These are phyloP conservation scores for Dromiciops gliroides DNA, from an alignment of 2,113 vertebrate species.

Conservation along the genomic window DNA sequence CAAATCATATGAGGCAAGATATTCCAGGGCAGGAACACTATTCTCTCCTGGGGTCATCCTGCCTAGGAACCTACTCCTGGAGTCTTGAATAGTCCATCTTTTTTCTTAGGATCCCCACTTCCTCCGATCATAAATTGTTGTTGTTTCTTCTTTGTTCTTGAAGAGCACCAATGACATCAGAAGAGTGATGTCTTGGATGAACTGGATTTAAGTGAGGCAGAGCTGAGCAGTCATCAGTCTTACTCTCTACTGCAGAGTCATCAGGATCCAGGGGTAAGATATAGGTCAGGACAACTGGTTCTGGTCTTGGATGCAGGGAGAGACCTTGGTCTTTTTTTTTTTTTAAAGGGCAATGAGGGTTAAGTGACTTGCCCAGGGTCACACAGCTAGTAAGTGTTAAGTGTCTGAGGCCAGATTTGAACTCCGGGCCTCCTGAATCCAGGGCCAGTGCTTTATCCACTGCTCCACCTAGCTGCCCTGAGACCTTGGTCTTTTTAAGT, in stretches of 20 bases:
- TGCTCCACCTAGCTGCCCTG: too few species aligned
- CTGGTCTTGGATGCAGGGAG: neutral
- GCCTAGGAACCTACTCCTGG: neutral
- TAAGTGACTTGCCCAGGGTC: too few species aligned
- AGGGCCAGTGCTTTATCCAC: too few species aligned
- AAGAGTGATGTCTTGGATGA: neutral
- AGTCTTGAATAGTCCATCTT: neutral
- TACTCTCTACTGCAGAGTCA: neutral
- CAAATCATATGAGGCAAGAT: neutral
- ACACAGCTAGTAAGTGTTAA: too few species aligned
- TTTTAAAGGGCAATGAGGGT: too few species aligned
- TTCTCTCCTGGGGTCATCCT: neutral
- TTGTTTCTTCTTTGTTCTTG: neutral
- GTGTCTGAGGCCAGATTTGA: too few species aligned
- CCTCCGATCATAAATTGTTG: neutral
- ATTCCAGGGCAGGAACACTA: neutral
- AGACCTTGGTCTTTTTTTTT: neutral
- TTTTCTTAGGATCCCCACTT: neutral
- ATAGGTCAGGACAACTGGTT: neutral
- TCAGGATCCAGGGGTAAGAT: neutral
- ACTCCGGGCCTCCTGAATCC: too few species aligned
- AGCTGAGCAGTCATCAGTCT: neutral
- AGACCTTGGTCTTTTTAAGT: neutral
- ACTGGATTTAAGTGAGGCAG: neutral
- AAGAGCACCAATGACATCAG: neutral